These are phyloP conservation scores for Noctua fimbriata DNA, from an alignment of 2,888 invertebrate genomes.

Conservation along the genomic window DNA sequence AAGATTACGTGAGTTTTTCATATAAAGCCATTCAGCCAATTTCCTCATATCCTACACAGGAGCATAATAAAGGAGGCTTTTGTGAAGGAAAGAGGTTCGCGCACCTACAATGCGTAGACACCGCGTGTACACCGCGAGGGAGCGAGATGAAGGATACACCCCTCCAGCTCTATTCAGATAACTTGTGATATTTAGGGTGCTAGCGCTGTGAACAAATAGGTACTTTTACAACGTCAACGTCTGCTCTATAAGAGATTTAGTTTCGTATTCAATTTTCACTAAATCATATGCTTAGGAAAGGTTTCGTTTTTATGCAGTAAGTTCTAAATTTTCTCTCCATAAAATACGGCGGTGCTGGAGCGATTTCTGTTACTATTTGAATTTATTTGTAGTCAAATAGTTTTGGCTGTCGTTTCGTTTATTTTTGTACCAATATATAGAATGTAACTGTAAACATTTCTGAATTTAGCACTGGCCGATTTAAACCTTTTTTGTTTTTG, in stretches of 20 bases:
- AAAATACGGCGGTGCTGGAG: conserved; percentile 31
- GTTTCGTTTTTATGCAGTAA: conserved; percentile 62
- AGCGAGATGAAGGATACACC: conserved; percentile 82
- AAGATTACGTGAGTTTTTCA: conserved; percentile 89
- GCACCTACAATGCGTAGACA: conserved; percentile 86
- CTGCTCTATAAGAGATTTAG: conserved; percentile 73
- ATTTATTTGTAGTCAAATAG: conserved; percentile 32
- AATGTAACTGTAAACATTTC: conserved; percentile 3
- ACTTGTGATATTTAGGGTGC: conserved; percentile 81
- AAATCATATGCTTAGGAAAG: conserved; percentile 69
- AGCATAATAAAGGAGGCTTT: conserved; percentile 89
- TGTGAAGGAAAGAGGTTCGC: conserved; percentile 88
- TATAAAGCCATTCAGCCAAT: conserved; percentile 90
- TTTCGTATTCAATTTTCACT: conserved; percentile 77
- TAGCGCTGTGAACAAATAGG: conserved; percentile 82
- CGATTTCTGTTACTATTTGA: conserved; percentile 21
- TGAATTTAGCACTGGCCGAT: background rate
- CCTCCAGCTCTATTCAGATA: conserved; percentile 79
- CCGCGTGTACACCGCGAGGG: conserved; percentile 77
- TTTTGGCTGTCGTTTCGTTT: conserved; percentile 26
- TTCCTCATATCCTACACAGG: conserved; percentile 89
- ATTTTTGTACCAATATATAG: conserved; percentile 21
- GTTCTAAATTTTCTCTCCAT: conserved; percentile 46
- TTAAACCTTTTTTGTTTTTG: background rate
- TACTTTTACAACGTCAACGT: conserved; percentile 76